Evolutionary conservation across 1,140 invertebrate genomes (phyloP).

Genomic region (Bursaphelenchus mucronatus): DNA sequence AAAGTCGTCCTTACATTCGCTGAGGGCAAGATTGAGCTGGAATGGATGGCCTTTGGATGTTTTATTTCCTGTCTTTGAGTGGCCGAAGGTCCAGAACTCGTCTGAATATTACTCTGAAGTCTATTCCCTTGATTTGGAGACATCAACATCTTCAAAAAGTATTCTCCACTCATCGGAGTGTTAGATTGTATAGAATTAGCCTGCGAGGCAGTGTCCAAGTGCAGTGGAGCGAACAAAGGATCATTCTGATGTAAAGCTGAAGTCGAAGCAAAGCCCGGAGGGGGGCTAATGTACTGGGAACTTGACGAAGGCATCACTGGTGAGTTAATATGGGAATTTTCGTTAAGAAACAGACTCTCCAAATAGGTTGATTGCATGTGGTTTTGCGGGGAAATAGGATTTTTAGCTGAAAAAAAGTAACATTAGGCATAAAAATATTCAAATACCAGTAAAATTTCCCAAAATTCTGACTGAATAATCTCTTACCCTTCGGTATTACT

Average conservation of each 20-base stretch:
- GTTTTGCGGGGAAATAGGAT: slow-evolving; percentile 1
- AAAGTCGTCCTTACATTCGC: background rate
- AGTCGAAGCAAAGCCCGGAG: background rate
- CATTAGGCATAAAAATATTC: background rate
- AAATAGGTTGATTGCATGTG: slow-evolving; percentile 28
- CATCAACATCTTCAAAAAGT: slow-evolving; percentile 36
- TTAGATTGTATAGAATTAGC: background rate
- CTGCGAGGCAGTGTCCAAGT: background rate
- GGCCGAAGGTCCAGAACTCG: slow-evolving; percentile 33
- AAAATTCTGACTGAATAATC: background rate
- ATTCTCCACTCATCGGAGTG: slow-evolving; percentile 8
- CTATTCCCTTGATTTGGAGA: slow-evolving; percentile 8
- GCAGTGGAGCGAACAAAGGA: slow-evolving; percentile 15
- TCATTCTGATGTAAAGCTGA: background rate
- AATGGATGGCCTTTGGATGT: slow-evolving; percentile 39
- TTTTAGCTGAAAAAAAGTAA: slow-evolving; percentile 1
- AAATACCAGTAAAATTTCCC: background rate
- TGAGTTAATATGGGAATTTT: slow-evolving; percentile 3
- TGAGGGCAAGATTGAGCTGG: slow-evolving; percentile 17
- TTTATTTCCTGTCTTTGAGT: slow-evolving; percentile 37
- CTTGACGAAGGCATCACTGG: background rate
- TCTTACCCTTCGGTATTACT: slow-evolving; percentile 35
- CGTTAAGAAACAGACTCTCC: slow-evolving; percentile 2
- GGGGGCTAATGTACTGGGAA: background rate
- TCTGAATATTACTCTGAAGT: slow-evolving; percentile 17